A percentile compares a stretch with the other conserved stretches of the same genome.
These are phyloP conservation scores for Orchestia grillus DNA, from an alignment of 1,140 invertebrate species.

Conservation along the genomic window DNA sequence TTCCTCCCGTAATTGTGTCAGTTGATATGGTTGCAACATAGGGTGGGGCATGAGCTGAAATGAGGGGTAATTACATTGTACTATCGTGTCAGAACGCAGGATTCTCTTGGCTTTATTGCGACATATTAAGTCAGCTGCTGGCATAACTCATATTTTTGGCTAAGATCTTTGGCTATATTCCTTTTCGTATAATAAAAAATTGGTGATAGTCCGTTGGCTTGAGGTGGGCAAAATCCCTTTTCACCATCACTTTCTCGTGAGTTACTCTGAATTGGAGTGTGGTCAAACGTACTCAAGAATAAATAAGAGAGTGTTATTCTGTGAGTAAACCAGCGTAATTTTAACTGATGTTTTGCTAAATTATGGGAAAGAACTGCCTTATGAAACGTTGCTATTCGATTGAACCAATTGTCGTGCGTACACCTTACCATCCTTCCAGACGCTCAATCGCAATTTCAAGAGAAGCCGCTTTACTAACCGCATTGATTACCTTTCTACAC, in stretches of 20 bases:
- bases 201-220: neutral
- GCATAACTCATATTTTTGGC: neutral
- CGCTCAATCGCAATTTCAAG: no score
- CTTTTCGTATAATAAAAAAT: neutral
- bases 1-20: no score
- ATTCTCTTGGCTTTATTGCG: neutral
- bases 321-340: neutral
- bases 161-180: neutral
- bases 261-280: neutral
- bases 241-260: neutral
- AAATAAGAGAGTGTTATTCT: neutral
- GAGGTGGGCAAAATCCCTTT: neutral
- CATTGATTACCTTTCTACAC: no score
- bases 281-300: neutral
- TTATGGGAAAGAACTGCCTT: neutral
- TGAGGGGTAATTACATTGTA: neutral
- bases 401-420: no score
- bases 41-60: no score
- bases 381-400: no score
- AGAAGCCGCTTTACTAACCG: no score
- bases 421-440: no score
- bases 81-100: neutral
- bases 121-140: neutral
- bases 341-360: neutral
- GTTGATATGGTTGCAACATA: no score